Evolutionary conservation across 2,888 invertebrate species (phyloP).

Genomic region (Ochropleura leucogaster): DNA sequence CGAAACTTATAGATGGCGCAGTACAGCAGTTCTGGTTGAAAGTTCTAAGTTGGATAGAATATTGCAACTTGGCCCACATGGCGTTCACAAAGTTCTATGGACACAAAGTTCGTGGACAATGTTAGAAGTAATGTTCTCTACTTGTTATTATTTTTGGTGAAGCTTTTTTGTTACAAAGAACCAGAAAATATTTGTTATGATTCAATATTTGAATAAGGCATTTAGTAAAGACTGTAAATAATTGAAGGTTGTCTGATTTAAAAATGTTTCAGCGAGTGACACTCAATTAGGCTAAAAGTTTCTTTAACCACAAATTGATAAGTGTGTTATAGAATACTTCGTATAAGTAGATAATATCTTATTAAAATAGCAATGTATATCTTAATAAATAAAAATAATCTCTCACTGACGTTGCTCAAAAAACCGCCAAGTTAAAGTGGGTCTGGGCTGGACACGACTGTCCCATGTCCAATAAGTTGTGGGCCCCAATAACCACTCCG

Average conservation of each 20-base stretch:
- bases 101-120: background rate
- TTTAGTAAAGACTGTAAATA: background rate
- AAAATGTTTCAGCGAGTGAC: background rate
- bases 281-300: background rate
- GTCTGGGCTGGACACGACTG: too few species aligned
- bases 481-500: too few species aligned
- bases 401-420: too few species aligned
- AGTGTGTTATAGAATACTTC: background rate
- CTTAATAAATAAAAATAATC: background rate
- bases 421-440: too few species aligned
- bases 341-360: too few species aligned
- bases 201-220: background rate
- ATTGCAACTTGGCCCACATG: conserved; percentile 1
- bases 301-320: background rate
- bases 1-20: conserved; percentile 39
- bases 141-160: background rate
- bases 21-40: background rate
- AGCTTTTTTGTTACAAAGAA: background rate
- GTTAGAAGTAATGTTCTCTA: too few species aligned
- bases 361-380: background rate
- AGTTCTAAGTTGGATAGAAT: background rate
- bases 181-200: background rate
- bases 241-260: background rate
- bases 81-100: background rate
- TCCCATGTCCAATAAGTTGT: too few species aligned